Base-by-base conservation (phyloP, 2,113 vertebrate genomes). In the Podocnemis expansa region DNA sequence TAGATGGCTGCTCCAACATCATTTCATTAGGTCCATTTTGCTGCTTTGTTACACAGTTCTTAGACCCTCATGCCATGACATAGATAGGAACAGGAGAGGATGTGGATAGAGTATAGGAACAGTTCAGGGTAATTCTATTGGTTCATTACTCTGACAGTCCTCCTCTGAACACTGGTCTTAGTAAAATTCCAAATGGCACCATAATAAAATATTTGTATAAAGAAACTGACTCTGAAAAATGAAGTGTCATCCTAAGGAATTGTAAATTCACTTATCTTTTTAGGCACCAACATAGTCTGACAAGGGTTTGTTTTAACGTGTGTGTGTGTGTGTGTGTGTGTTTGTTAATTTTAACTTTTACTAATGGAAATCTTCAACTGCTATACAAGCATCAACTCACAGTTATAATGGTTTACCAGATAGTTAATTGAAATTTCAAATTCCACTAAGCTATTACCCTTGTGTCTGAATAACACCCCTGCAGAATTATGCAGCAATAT, bases 381-480 rank as follows among this genome's bases (percentile, higher is more conserved):
- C 70, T 76, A 79, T 1, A 78, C 58, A 83, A 88, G 19, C 10
- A 82, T 76, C 55, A 87, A n/a, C 22, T 91, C 45, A 67, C 2
- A 82, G 16, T 27, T 88, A 87, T 91, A 91, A 93, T 41, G 80
- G 17, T 78, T 89, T 34, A 78, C 24, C 34, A 24, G 89, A 90
- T 88, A 91, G 13, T 87, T 96, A 96, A 96, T 88, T 92, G 84
- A 88, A 93, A 47, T 89, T 85, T 93, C 70, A 93, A 96, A 96
- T n/a, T 88, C 19, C 55, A 21, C 34, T 90, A 76, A 93, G 45
- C 2, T 75, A 92, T 90, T 96, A 24, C 56, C 27, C 67, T 17
- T 47, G 67, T 85, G 56, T 3, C 87, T 82, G 63, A 91, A 95
- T 12, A 96, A 94, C 86, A 19, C 94, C 49, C 25, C 89, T 91